Conservation (phyloP, 2,888 invertebrate species). For the Petrophora chlorosata region DNA sequence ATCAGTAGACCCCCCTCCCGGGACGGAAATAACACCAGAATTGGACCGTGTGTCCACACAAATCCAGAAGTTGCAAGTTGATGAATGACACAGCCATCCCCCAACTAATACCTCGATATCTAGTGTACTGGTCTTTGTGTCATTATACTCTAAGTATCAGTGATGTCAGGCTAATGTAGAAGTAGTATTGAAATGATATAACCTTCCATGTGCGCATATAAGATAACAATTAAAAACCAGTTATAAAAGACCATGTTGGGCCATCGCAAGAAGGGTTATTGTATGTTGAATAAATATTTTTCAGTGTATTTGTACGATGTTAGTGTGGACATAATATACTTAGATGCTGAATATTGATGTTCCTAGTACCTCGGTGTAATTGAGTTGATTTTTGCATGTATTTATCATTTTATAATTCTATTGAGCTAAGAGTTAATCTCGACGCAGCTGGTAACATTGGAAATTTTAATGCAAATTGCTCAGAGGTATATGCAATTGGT, state of each 20-base stretch:
- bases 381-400: conserved; percentile 59
- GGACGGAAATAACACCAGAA: conserved; percentile 74
- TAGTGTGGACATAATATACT: conserved; percentile 45
- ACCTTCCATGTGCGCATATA: no score
- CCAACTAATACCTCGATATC: conserved; percentile 30
- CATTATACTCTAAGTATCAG: conserved; percentile 42
- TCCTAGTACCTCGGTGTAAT: conserved; percentile 65
- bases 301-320: conserved; percentile 64
- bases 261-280: no score
- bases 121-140: conserved; percentile 45
- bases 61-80: conserved; percentile 85
- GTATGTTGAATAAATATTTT: conserved; percentile 63
- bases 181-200: conserved; percentile 61
- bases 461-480: conserved; percentile 60
- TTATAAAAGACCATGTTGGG: no score
- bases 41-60: conserved; percentile 85
- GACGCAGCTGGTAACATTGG: conserved; percentile 46
- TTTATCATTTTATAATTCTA: conserved; percentile 36
- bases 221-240: no score
- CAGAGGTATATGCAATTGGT: conserved; percentile 55
- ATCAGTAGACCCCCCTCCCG: conserved; percentile 62
- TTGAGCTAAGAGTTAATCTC: conserved; percentile 33
- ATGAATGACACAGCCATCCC: conserved; percentile 72
- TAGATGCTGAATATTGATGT: conserved; percentile 63
- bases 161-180: conserved; percentile 43